Evolutionary conservation across 2,113 vertebrate genomes (phyloP).

Genomic region (Rhinopomastus cyanomelas): DNA sequence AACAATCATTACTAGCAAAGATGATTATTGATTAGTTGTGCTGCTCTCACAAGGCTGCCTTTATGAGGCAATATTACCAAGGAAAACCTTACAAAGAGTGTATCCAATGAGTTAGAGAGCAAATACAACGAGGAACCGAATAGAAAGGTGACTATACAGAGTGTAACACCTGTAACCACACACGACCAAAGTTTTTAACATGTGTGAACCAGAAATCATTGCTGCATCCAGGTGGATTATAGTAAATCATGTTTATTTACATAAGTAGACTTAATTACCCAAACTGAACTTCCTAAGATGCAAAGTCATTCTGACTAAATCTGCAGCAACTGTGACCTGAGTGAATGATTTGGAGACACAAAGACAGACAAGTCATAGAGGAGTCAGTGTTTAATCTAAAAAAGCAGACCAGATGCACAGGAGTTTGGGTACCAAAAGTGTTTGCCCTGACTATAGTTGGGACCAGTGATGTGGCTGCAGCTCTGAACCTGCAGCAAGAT

Average conservation of each 20-base stretch:
- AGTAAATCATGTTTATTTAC: not conserved
- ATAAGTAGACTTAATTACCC: not conserved
- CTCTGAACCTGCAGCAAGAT: not conserved
- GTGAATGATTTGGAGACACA: not conserved
- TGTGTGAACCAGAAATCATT: not conserved
- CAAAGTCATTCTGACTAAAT: not conserved
- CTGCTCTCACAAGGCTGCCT: not conserved
- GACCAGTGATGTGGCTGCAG: not conserved
- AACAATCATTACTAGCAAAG: constrained; percentile 17
- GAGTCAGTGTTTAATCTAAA: not conserved
- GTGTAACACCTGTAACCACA: not conserved
- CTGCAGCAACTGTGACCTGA: not conserved
- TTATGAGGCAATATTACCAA: not conserved
- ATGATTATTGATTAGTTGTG: constrained; percentile 9
- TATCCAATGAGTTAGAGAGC: not conserved
- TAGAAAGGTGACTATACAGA: not conserved
- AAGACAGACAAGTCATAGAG: not conserved
- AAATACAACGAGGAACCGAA: not conserved
- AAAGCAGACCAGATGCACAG: not conserved
- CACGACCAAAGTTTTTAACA: not conserved
- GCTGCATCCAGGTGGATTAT: not conserved
- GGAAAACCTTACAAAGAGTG: not conserved
- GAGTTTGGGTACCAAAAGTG: not conserved
- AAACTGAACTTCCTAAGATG: not conserved
- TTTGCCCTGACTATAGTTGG: not conserved